Evolutionary conservation across 2,797 vertebrate species (phyloP), one percentile per base, ranked within the genome.

Genomic region (Allochrocebus solatus): DNA sequence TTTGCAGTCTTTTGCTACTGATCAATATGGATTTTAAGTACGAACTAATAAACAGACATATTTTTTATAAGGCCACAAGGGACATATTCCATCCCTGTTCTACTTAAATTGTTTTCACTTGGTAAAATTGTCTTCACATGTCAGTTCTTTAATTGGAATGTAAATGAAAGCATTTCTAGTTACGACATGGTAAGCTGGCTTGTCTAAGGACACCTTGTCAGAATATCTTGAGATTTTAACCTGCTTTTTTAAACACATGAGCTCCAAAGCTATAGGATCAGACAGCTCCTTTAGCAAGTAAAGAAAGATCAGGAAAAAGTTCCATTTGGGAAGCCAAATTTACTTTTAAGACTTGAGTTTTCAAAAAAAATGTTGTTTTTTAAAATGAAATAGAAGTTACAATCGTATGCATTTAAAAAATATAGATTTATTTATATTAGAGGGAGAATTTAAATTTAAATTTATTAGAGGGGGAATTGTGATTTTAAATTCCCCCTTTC

Each of bases 81-180:
- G 46, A 53, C 12, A 36, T 36, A 30, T 30, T 55, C 70, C 74
- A 21, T 76, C 19, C 33, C 30, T 48, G 16, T 48, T 81, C 28
- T 48, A 64, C 11, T 67, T 72, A 81, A 67, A 89, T 12, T 28
- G 19, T 57, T 64, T 81, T 84, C 33, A n/a, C 41, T 24, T 89
- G 74, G 57, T 86, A 78, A 88, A 91, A 93, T 0, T 64, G 86
- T 59, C 22, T 72, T 89, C 43, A 12, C 39, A 28, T 16, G 41
- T 72, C 57, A 82, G 57, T 81, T 94, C 48, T 59, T 81, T 81
- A 87, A 74, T 6, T 74, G 39, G 33, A 94, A 61, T 0, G 39
- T 43, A 95, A 93, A 80, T 43, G n/a, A 94, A 95, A 81, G 57
- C 57, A 78, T 55, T 67, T 91, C 41, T 48, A 91, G 72, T 92